These are phyloP conservation scores for Anhinga anhinga DNA, from an alignment of 2,113 vertebrate species.

Conservation along the genomic window DNA sequence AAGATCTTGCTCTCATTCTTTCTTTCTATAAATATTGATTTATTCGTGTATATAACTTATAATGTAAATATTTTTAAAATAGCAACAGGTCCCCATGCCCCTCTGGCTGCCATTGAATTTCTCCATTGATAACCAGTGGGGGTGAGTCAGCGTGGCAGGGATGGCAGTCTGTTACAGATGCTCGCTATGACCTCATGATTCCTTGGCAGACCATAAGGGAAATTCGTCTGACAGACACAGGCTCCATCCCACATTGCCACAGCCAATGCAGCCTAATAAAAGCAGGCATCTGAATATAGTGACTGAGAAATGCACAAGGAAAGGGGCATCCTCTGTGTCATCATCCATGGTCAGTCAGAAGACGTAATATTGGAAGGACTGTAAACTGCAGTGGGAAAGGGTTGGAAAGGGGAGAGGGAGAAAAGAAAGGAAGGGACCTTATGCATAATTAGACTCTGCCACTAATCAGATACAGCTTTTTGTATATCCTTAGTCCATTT, in stretches of 20 bases:
- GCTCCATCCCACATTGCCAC: not conserved
- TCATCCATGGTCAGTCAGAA: not conserved
- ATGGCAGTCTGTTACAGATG: not conserved
- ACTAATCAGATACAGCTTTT: not conserved
- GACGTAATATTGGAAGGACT: not conserved
- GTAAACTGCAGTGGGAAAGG: not conserved
- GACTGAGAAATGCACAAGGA: not conserved
- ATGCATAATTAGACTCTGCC: not conserved
- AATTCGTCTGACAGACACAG: not conserved
- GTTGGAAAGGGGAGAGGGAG: not conserved
- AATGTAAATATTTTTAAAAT: not conserved
- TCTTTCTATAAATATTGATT: not conserved
- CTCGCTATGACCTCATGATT: not conserved
- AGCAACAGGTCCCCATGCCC: not conserved
- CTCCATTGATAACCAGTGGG: not conserved
- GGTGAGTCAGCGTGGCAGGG: not conserved
- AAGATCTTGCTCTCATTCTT: not conserved
- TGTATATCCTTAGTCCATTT: not conserved
- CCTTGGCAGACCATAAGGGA: not conserved
- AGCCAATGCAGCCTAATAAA: not conserved
- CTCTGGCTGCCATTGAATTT: not conserved
- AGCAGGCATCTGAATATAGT: not conserved
- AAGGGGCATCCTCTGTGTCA: not conserved
- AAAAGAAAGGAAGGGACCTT: not conserved
- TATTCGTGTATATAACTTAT: not conserved